These are phyloP conservation scores for Corydoras sp. DNA, from an alignment of 2,113 vertebrate species.

Conservation along the genomic window DNA sequence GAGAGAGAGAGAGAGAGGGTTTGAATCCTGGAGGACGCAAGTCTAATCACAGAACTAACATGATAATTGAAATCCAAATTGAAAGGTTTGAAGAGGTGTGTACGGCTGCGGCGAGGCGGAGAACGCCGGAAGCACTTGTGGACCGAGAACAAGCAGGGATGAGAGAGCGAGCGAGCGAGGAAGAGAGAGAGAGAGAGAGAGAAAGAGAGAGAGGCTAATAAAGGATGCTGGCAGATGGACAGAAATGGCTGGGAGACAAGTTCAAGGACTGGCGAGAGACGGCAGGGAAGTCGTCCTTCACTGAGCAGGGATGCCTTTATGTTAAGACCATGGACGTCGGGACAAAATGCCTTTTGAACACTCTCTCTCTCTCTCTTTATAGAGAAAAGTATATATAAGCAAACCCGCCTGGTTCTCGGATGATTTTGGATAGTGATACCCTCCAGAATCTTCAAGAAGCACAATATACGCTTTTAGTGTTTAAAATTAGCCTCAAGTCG, in stretches of 20 bases:
- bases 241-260: constrained; percentile 19
- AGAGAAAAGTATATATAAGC: no score
- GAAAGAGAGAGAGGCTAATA: background rate
- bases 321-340: background rate
- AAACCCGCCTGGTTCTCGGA: no score
- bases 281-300: constrained; percentile 13
- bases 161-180: constrained; percentile 9
- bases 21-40: constrained; percentile 73
- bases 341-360: no score
- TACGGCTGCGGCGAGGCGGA: constrained; percentile 53
- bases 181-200: constrained; percentile 9
- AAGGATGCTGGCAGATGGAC: constrained; percentile 7
- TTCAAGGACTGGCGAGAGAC: constrained; percentile 10
- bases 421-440: no score
- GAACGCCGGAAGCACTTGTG: constrained; percentile 39
- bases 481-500: no score
- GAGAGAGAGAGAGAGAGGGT: constrained; percentile 52
- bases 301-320: background rate
- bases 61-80: constrained; percentile 77
- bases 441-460: no score
- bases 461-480: no score
- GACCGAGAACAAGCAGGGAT: constrained; percentile 18
- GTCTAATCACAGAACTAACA: constrained; percentile 77
- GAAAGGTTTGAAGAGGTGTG: constrained; percentile 63
- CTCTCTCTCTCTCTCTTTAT: no score